Base-by-base conservation (phyloP, 2,888 invertebrate genomes). In the Oscheius onirici region DNA sequence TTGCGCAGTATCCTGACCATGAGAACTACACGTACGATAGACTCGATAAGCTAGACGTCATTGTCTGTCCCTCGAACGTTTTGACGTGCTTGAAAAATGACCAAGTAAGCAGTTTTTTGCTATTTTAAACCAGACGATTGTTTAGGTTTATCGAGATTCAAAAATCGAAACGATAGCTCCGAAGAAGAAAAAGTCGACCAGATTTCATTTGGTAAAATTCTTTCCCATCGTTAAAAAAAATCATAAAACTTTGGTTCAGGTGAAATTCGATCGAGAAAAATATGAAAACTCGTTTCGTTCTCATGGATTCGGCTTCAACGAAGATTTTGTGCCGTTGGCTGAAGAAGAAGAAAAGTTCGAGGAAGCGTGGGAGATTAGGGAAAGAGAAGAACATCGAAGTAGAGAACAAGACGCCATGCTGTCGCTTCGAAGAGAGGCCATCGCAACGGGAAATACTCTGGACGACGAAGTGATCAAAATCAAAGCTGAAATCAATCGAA, bases 11-110 rank as follows among this genome's bases (percentile, higher is more conserved):
- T 49, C 49, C 34, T 10, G 28, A 13, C 3, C 46, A 63, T 49
- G 63, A 63, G 3, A 63, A 49, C 34, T 63, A 28, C 20, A 10
- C 20, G 13, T 63, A 63, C 20, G 46, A 61, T 17, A n/a, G 44
- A 5, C 13, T 40, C 17, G 13, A 58, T 17, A 58, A 58, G 28
- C 15, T 28, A 0, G 11, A 26, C 15, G 55, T 26, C 3, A 15
- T 55, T 10, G 22, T 20, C 17, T 51, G 51, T 51, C 51, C 51
- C 20, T 22, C 51, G 11, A 51, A 34, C 8, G 34, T 34, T 6
- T 34, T 34, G 34, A 34, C 8, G 34, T 34, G 34, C 34, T 34
- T 34, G 34, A 34, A 34, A 8, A 34, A 34, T 0, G 34, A 34
- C 8, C 34, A 8, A 34, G 34, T 34, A 0, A 34, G 34, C 34